A percentile compares a stretch with the other conserved stretches of the same genome.
Evolutionary conservation across 2,797 vertebrate species (phyloP).

Genomic region (Betta splendens): DNA sequence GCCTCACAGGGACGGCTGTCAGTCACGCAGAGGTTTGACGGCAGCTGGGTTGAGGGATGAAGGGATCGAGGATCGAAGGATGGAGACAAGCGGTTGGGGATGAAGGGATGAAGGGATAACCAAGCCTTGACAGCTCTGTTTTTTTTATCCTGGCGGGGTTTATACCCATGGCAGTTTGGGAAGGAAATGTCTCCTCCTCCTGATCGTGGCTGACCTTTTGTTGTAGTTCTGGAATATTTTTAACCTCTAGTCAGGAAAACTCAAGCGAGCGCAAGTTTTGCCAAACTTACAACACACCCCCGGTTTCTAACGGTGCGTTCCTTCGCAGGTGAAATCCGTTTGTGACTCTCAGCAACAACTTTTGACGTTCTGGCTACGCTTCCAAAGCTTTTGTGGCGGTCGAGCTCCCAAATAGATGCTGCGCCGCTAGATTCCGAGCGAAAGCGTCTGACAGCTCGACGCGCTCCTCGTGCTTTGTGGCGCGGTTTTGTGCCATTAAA

Average conservation of each 20-base stretch:
- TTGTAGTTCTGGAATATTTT: constrained; percentile 35
- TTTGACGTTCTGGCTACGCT: too few species aligned
- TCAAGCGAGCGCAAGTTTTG: not conserved
- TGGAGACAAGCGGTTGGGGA: constrained; percentile 57
- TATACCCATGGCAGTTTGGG: constrained; percentile 46
- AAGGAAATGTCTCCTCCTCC: constrained; percentile 34
- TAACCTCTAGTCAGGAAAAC: constrained; percentile 1
- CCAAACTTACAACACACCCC: not conserved
- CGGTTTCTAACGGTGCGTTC: not conserved
- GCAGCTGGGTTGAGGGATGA: constrained; percentile 57
- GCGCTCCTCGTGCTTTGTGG: not conserved
- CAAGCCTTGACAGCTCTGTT: constrained; percentile 68
- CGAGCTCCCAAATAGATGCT: too few species aligned
- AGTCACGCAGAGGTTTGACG: constrained; percentile 65
- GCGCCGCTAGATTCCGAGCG: too few species aligned
- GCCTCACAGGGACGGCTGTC: constrained; percentile 74
- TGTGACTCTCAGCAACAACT: too few species aligned
- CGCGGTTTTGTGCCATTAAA: not conserved
- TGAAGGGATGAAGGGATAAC: constrained; percentile 70
- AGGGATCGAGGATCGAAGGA: constrained; percentile 59
- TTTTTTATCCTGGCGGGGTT: constrained; percentile 47
- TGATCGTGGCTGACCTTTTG: constrained; percentile 60
- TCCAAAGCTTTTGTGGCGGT: too few species aligned
- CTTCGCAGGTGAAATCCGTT: not conserved
- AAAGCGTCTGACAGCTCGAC: not conserved